phyloP scores from a whole-genome alignment of 2,113 vertebrate genomes.

The Hippolais icterina region DNA sequence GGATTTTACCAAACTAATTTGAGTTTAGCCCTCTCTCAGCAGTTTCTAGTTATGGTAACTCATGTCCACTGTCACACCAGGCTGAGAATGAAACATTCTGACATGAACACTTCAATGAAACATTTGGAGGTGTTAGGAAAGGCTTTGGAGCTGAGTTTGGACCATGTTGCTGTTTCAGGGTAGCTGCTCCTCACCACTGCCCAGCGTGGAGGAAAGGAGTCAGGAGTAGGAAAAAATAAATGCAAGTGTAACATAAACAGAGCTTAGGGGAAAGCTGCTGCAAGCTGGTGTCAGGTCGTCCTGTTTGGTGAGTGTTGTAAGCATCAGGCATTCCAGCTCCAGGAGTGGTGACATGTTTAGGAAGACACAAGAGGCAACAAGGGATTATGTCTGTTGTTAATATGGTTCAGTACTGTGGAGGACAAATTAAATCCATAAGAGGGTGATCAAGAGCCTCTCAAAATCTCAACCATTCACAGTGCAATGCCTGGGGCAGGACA shows the following conservation, averaged over 20 bases:
- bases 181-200: background rate
- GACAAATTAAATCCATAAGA: background rate
- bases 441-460: background rate
- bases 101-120: too few relatives aligned
- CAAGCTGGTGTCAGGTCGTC: background rate
- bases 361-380: slow-evolving; percentile 2
- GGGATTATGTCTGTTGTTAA: slow-evolving; percentile 38
- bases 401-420: background rate
- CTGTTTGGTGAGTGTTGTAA: background rate
- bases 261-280: background rate
- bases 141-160: background rate
- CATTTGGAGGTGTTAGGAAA: background rate
- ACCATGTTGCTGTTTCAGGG: background rate
- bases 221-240: background rate
- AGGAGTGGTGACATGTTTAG: slow-evolving; percentile 36
- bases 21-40: background rate
- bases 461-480: background rate
- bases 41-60: background rate
- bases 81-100: background rate
- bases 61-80: background rate
- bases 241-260: background rate
- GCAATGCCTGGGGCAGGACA: background rate
- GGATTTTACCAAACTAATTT: background rate
- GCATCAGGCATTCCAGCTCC: background rate
- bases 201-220: background rate